Evolutionary conservation across 2,888 invertebrate genomes (phyloP).

Genomic region (Lobophora halterata): DNA sequence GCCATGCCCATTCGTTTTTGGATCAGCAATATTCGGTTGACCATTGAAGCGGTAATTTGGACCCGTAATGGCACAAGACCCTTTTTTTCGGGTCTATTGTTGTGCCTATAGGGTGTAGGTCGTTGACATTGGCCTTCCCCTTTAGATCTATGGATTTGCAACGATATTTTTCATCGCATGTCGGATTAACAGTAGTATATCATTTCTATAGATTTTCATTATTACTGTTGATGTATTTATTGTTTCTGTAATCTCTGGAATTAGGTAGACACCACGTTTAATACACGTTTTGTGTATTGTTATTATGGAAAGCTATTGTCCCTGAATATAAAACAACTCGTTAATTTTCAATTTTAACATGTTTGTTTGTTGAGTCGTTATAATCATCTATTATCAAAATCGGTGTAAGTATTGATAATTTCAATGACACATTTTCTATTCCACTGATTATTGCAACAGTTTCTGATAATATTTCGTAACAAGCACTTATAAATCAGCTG

Average conservation of each 20-base stretch:
- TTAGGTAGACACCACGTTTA: slow-evolving; percentile 39
- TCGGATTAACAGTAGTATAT: slow-evolving; percentile 70
- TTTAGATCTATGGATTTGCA: slow-evolving; percentile 64
- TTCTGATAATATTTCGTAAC: slow-evolving; percentile 26
- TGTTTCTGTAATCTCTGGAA: slow-evolving; percentile 47
- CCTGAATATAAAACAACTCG: background rate
- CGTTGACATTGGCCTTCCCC: slow-evolving; percentile 77
- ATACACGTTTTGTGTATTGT: slow-evolving; percentile 7
- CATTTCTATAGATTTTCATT: slow-evolving; percentile 56
- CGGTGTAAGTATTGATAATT: background rate
- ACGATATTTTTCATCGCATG: slow-evolving; percentile 64
- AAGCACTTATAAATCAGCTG: slow-evolving; percentile 14
- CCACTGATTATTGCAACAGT: slow-evolving; percentile 22
- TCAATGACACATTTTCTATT: slow-evolving; percentile 26
- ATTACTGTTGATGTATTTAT: slow-evolving; percentile 32
- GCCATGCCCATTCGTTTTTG: slow-evolving; percentile 46
- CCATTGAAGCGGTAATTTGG: slow-evolving; percentile 68
- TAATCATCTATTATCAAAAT: background rate
- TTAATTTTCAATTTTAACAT: background rate
- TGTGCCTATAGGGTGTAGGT: slow-evolving; percentile 69
- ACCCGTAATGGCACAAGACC: slow-evolving; percentile 66
- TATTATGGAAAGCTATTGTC: background rate
- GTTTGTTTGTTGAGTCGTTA: background rate
- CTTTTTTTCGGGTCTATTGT: slow-evolving; percentile 70
- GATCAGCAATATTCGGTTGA: slow-evolving; percentile 57